Evolutionary conservation across 2,797 vertebrate genomes (phyloP).

Genomic region (Pseudopleuronectes americanus): DNA sequence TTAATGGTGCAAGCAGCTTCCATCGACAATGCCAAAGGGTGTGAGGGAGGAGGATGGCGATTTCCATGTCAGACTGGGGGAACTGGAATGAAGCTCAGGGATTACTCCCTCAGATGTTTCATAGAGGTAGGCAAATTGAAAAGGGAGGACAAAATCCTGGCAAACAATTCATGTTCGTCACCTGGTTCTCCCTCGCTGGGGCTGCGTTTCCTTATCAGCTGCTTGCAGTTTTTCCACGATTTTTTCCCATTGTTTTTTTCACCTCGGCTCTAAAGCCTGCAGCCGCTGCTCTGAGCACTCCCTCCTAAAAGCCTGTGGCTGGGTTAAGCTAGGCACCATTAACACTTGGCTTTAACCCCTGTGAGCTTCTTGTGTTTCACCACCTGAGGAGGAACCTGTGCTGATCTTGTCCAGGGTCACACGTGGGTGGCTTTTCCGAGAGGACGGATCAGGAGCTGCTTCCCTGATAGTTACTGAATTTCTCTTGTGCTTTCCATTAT

Average conservation of each 20-base stretch:
- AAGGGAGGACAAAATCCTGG: conserved; percentile 75
- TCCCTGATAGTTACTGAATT: conserved; percentile 31
- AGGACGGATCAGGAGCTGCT: conserved; percentile 48
- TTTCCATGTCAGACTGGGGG: conserved; percentile 74
- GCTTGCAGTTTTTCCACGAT: conserved; percentile 78
- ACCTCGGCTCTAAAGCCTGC: conserved; percentile 63
- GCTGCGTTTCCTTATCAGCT: conserved; percentile 83
- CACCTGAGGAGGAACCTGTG: conserved; percentile 62
- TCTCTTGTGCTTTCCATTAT: conserved; percentile 24
- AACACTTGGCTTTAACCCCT: conserved; percentile 69
- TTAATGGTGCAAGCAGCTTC: conserved; percentile 74
- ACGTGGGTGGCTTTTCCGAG: conserved; percentile 57
- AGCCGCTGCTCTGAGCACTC: conserved; percentile 59
- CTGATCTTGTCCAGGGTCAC: conserved; percentile 53
- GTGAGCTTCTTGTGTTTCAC: conserved; percentile 71
- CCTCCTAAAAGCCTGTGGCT: conserved; percentile 67
- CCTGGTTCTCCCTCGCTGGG: conserved; percentile 76
- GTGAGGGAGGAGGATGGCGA: conserved; percentile 67
- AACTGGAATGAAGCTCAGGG: conserved; percentile 76
- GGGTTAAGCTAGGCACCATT: conserved; percentile 69
- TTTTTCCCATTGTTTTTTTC: conserved; percentile 81
- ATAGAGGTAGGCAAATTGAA: conserved; percentile 82
- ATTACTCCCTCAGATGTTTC: conserved; percentile 81
- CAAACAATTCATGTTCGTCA: conserved; percentile 84
- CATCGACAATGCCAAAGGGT: conserved; percentile 66